These are phyloP conservation scores for Strigamia crassipes DNA, from an alignment of 2,888 invertebrate genomes.

Conservation along the genomic window DNA sequence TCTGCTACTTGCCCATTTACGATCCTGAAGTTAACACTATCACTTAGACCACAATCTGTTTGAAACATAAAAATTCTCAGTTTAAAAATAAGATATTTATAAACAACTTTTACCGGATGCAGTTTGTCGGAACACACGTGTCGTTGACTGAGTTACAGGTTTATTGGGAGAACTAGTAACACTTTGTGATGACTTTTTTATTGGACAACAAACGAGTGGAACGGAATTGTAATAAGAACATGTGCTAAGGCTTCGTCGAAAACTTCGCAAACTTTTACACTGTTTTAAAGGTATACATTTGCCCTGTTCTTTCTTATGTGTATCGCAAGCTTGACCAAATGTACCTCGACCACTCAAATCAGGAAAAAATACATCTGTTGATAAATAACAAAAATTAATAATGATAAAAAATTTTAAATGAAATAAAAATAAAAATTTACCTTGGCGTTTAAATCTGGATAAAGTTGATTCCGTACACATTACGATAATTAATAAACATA, in stretches of 20 bases:
- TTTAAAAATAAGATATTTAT: not conserved
- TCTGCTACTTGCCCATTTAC: not conserved
- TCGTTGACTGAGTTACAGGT: not conserved
- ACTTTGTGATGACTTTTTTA: not conserved
- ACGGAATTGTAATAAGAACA: not conserved
- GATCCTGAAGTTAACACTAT: not conserved
- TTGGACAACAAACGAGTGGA: not conserved
- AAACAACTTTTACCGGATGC: not conserved
- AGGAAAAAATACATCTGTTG: not conserved
- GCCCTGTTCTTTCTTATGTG: not conserved
- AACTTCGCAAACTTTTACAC: not conserved
- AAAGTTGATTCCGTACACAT: not conserved
- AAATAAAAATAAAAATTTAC: not conserved
- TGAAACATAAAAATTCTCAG: not conserved
- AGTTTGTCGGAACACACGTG: not conserved
- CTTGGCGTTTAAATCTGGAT: not conserved
- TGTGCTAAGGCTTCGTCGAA: not conserved
- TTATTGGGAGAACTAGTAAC: not conserved
- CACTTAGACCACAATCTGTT: slow-evolving; percentile 17
- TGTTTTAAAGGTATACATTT: not conserved
- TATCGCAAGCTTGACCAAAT: not conserved
- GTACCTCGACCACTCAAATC: not conserved
- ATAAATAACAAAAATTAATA: not conserved
- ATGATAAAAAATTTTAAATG: not conserved
- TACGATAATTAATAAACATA: not conserved